Percentiles rank a stretch among this genome's conserved stretches.
Evolutionary conservation across 2,113 vertebrate genomes (phyloP).

Genomic region (Lates calcarifer): DNA sequence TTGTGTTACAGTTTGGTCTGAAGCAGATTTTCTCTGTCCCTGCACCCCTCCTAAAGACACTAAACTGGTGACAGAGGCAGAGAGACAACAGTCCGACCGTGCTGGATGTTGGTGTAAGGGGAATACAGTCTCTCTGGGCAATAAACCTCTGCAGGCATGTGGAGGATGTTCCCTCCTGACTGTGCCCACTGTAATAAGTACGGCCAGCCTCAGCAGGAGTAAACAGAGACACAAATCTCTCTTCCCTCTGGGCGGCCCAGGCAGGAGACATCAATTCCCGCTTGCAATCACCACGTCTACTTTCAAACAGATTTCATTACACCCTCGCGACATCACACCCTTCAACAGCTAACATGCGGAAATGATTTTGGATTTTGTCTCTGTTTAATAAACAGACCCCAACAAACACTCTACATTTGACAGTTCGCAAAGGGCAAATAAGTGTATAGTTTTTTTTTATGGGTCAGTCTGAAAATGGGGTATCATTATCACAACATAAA

Average conservation of each 20-base stretch:
- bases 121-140: not conserved
- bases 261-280: constrained; percentile 65
- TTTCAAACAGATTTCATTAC: constrained; percentile 65
- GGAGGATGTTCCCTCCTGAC: constrained; percentile 39
- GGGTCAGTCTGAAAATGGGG: constrained; percentile 20
- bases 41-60: not conserved
- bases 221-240: constrained; percentile 72
- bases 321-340: constrained; percentile 47
- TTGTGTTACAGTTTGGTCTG: constrained; percentile 67
- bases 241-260: constrained; percentile 39
- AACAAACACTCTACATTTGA: constrained; percentile 19
- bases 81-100: not conserved
- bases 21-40: constrained; percentile 34
- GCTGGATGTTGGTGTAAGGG: constrained; percentile 9
- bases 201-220: constrained; percentile 62
- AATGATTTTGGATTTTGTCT: constrained; percentile 50
- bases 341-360: constrained; percentile 56
- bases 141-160: constrained; percentile 22
- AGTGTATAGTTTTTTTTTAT: constrained; percentile 20
- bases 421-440: constrained; percentile 14
- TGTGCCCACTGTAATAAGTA: constrained; percentile 52
- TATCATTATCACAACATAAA: constrained; percentile 58
- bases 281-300: constrained; percentile 61
- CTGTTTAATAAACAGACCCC: constrained; percentile 24
- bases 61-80: constrained; percentile 16